Conservation (phyloP, 37 sponge, comb jelly and placozoan genomes). For the Ianthella basta region DNA sequence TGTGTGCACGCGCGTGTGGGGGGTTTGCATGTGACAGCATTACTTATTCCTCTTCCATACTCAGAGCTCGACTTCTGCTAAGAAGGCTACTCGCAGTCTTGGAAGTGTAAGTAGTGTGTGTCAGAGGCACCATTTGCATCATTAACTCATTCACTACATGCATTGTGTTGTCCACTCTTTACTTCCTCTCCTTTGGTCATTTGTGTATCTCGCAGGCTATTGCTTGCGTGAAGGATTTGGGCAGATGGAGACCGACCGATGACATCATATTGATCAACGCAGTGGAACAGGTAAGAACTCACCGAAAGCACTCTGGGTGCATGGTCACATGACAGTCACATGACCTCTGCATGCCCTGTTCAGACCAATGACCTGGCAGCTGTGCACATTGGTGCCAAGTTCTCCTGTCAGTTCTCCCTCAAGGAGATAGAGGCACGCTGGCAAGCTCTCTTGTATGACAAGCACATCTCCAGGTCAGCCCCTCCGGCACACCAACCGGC, state of each 20-base stretch:
- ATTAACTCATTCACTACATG: background rate
- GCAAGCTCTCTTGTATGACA: slow-evolving; percentile 90
- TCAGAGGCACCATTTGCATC: background rate
- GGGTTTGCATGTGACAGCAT: background rate
- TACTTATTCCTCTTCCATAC: background rate
- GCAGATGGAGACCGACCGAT: slow-evolving; percentile 92
- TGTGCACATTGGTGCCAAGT: slow-evolving; percentile 88
- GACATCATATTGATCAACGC: slow-evolving; percentile 91
- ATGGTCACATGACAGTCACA: slow-evolving; percentile 3
- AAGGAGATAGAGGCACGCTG: slow-evolving; percentile 93
- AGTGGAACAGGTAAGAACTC: slow-evolving; percentile 67
- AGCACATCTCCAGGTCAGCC: slow-evolving; percentile 74
- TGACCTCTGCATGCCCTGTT: background rate
- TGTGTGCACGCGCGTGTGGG: too few species aligned
- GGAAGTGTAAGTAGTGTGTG: slow-evolving; percentile 6
- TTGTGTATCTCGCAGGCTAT: background rate
- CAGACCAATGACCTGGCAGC: slow-evolving; percentile 84
- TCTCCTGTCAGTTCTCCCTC: slow-evolving; percentile 88
- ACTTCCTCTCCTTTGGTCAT: too few species aligned
- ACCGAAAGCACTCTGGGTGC: background rate
- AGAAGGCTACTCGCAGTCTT: background rate
- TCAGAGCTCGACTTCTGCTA: background rate
- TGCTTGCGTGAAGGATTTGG: slow-evolving; percentile 63
- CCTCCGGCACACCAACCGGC: background rate
- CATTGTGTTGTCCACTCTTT: too few species aligned